Conservation (phyloP, 2,113 vertebrate species). For the Acrocephalus kingi region DNA sequence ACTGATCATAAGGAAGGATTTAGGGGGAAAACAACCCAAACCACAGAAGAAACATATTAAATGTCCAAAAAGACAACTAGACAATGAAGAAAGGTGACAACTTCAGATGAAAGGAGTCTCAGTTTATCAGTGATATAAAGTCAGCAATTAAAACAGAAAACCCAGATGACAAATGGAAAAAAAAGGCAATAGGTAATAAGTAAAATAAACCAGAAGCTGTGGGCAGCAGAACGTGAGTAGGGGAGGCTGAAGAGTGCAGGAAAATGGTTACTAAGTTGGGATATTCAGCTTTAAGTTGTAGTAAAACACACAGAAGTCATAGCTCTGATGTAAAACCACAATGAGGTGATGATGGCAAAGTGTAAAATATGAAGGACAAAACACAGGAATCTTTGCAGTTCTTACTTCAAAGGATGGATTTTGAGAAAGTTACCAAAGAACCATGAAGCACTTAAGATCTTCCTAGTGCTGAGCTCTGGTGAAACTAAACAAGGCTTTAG, state of each 20-base stretch:
- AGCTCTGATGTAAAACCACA: not conserved
- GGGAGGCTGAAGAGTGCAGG: not conserved
- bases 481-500: not conserved
- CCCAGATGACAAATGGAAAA: not conserved
- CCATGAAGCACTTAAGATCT: not conserved
- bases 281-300: not conserved
- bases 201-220: not conserved
- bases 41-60: not conserved
- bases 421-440: not conserved
- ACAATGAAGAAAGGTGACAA: not conserved
- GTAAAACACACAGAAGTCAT: not conserved
- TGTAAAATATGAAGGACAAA: not conserved
- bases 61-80: not conserved
- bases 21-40: not conserved
- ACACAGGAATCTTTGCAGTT: not conserved
- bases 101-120: not conserved
- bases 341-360: not conserved
- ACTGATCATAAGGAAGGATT: constrained; percentile 16
- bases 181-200: not conserved
- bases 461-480: not conserved
- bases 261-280: not conserved
- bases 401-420: not conserved
- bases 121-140: not conserved
- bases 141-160: not conserved
- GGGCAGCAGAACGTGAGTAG: not conserved